Evolutionary conservation across 1,140 invertebrate species (phyloP).

Genomic region (Araneus ventricosus): DNA sequence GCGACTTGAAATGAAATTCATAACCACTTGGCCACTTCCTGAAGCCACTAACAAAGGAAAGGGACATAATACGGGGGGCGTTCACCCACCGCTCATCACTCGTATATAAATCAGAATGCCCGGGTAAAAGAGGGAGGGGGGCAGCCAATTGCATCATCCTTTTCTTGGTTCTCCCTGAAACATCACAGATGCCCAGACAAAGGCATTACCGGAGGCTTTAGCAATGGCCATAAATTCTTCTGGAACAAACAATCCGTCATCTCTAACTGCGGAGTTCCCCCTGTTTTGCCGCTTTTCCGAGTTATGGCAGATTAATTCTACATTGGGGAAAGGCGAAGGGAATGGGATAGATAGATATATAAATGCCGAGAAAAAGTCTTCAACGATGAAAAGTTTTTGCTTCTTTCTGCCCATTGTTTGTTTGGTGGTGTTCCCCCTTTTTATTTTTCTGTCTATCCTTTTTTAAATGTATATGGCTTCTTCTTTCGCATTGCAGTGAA

Average conservation of each 20-base stretch:
- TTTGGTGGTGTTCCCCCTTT: neutral
- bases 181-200: slow-evolving; percentile 66
- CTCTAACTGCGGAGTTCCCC: slow-evolving; percentile 56
- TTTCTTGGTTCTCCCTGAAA: slow-evolving; percentile 23
- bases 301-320: slow-evolving; percentile 65
- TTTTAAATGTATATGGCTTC: neutral
- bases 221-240: slow-evolving; percentile 58
- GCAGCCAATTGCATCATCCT: slow-evolving; percentile 60
- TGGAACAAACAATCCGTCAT: slow-evolving; percentile 63
- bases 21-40: slow-evolving; percentile 29
- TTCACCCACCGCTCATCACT: slow-evolving; percentile 16
- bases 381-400: slow-evolving; percentile 16
- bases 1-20: neutral
- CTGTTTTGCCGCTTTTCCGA: slow-evolving; percentile 56
- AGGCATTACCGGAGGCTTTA: slow-evolving; percentile 59
- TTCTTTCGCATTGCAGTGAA: neutral
- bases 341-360: slow-evolving; percentile 42
- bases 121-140: slow-evolving; percentile 5
- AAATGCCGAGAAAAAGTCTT: slow-evolving; percentile 9
- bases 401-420: neutral
- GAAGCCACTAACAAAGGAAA: neutral
- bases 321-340: neutral
- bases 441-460: neutral
- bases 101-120: slow-evolving; percentile 60
- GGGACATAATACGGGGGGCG: neutral